Evolutionary conservation across 2,113 vertebrate species (phyloP).

Genomic region (Hemichromis elongatus): DNA sequence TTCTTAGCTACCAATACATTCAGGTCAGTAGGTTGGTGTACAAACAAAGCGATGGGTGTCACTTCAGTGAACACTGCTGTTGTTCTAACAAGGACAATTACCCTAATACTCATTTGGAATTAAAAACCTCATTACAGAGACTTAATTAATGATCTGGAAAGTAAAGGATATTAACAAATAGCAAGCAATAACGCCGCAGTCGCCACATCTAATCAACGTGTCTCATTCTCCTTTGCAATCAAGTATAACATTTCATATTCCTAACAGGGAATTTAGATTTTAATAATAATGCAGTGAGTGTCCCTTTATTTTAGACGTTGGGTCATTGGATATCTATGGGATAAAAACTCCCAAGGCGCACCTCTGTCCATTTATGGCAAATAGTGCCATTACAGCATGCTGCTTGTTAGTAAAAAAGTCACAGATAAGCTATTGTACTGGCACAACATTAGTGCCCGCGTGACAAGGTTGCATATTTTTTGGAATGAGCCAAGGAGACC

Average conservation of each 20-base stretch:
- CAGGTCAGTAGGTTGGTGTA: constrained; percentile 13
- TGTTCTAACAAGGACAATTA: constrained; percentile 48
- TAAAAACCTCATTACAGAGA: constrained; percentile 45
- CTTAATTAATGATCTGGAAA: constrained; percentile 53
- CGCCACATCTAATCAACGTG: not conserved
- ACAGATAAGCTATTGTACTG: constrained; percentile 10
- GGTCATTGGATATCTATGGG: not conserved
- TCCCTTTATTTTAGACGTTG: not conserved
- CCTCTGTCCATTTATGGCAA: not conserved
- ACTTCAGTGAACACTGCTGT: constrained; percentile 9
- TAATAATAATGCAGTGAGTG: not conserved
- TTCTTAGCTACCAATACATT: not conserved
- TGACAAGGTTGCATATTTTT: constrained; percentile 15
- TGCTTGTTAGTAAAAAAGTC: not conserved
- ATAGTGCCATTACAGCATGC: not conserved
- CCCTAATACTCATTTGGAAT: constrained; percentile 35
- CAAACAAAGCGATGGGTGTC: constrained; percentile 30
- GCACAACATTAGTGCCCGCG: not conserved
- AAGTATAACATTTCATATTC: not conserved
- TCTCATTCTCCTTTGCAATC: constrained; percentile 7
- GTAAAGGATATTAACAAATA: constrained; percentile 46
- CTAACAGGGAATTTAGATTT: not conserved
- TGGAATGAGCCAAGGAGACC: not conserved
- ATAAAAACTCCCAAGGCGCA: not conserved
- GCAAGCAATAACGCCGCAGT: not conserved